These are phyloP conservation scores for Falco novaeseelandiae DNA, from an alignment of 2,797 vertebrate species.

Conservation along the genomic window DNA sequence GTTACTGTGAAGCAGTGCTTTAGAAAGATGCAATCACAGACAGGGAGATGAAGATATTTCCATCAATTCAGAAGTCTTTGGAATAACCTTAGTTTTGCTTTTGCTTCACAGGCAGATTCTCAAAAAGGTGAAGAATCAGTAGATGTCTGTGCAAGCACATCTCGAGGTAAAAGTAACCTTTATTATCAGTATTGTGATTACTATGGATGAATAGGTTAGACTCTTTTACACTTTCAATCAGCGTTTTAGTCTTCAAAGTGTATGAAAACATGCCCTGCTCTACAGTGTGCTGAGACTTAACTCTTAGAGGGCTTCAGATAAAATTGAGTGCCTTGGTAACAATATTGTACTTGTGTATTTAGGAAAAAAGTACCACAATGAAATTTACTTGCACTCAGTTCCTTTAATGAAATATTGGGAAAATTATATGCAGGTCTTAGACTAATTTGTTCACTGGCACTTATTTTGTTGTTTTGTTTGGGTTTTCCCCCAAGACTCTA, in stretches of 20 bases:
- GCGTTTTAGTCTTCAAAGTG: not conserved
- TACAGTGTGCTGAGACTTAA: not conserved
- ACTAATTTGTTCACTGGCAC: not conserved
- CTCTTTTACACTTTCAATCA: not conserved
- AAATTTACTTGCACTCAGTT: not conserved
- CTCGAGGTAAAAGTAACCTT: slow-evolving; percentile 73
- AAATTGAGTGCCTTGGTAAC: not conserved
- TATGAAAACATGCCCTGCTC: not conserved
- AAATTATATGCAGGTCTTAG: not conserved
- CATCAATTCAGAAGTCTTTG: not conserved
- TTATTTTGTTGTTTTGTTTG: not conserved
- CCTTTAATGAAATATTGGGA: not conserved
- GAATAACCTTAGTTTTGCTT: slow-evolving; percentile 32
- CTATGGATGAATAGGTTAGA: not conserved
- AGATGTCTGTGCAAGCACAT: slow-evolving; percentile 66
- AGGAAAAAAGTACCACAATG: not conserved
- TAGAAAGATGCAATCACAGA: not conserved
- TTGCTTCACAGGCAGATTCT: slow-evolving; percentile 65
- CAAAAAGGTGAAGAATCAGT: slow-evolving; percentile 40
- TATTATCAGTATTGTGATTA: not conserved
- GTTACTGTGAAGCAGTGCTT: not conserved
- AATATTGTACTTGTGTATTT: not conserved
- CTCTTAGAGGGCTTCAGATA: not conserved
- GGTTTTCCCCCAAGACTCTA: slow-evolving; percentile 50
- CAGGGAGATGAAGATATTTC: not conserved